A percentile compares a stretch with the other conserved stretches of the same genome.
These are phyloP conservation scores for Cydia strobilella DNA, from an alignment of 1,140 invertebrate genomes.

Conservation along the genomic window DNA sequence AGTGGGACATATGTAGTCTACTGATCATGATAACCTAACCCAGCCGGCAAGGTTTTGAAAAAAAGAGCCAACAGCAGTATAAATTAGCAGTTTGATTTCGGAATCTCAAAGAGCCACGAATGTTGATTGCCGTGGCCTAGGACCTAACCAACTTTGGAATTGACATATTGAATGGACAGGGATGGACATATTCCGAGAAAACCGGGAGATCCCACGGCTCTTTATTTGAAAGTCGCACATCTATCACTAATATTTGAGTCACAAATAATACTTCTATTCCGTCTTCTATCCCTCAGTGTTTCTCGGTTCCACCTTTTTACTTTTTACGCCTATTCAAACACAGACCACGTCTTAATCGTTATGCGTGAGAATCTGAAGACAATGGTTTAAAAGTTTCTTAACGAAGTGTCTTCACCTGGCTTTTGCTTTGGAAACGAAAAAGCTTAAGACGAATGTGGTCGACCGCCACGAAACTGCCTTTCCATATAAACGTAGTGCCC, in stretches of 20 bases:
- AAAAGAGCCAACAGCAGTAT: no score
- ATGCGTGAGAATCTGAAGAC: slow-evolving; percentile 26
- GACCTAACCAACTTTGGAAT: no score
- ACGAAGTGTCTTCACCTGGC: slow-evolving; percentile 8
- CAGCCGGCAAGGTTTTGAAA: no score
- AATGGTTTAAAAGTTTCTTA: not conserved
- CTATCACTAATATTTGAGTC: not conserved
- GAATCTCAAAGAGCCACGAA: no score
- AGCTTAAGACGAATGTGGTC: not conserved
- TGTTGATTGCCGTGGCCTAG: no score
- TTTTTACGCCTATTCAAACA: slow-evolving; percentile 5
- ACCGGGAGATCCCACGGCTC: not conserved
- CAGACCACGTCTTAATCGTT: slow-evolving; percentile 11
- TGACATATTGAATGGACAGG: no score
- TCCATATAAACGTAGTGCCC: no score
- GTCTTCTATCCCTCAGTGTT: not conserved
- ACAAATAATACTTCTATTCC: not conserved
- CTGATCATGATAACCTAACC: no score
- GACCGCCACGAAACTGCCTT: no score
- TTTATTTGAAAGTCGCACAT: not conserved
- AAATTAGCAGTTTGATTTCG: no score
- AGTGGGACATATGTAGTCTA: no score
- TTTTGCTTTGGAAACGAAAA: not conserved
- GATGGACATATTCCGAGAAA: no score
- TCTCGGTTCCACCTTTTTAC: not conserved